Base-by-base conservation (phyloP, 2,113 vertebrate genomes). In the Morone chrysops region DNA sequence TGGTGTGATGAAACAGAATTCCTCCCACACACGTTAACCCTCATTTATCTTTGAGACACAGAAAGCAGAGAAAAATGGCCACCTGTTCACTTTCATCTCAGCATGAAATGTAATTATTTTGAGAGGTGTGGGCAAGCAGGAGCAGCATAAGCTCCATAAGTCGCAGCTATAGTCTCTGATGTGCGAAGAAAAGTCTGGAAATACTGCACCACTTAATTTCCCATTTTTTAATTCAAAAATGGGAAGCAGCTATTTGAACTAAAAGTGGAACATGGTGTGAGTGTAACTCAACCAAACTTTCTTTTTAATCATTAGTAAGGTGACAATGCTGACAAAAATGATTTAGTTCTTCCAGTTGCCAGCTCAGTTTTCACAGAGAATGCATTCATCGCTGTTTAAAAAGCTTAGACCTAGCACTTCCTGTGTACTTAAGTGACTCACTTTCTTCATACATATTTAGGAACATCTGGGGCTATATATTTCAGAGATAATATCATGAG, bases 21-120 rank as follows among this genome's bases (percentile, higher is more conserved):
- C 88, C 87, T 88, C 85, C 89, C 79, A 80, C 82, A 85, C 80
- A 38, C 31, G 57, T 84, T 86, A 84, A 80, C 82, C 69, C 86
- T 85, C 75, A 78, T 89, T 90, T 91, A 81, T 92, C 83, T 89
- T 71, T 62, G 67, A 85, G 77, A 80, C 83, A 65, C 87, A 89
- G 81, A 82, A 82, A 86, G 82, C 68, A 70, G 76, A 85, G 85
- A 85, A 86, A 88, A 89, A 86, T 82, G 70, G 81, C 81, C 86
- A 90, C 84, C 83, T 91, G 87, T 84, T 87, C 84, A 50, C 75
- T 84, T 84, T 87, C 78, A 90, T 83, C 71, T 79, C 60, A 0
- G 50, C 76, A 72, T 79, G 73, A 87, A 87, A 90, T 89, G 81
- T 65, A 77, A 88, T 89, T 83, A 88, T 89, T 84, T 79, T 47